Evolutionary conservation across 2,797 vertebrate genomes (phyloP).

Genomic region (Xenops minutus): DNA sequence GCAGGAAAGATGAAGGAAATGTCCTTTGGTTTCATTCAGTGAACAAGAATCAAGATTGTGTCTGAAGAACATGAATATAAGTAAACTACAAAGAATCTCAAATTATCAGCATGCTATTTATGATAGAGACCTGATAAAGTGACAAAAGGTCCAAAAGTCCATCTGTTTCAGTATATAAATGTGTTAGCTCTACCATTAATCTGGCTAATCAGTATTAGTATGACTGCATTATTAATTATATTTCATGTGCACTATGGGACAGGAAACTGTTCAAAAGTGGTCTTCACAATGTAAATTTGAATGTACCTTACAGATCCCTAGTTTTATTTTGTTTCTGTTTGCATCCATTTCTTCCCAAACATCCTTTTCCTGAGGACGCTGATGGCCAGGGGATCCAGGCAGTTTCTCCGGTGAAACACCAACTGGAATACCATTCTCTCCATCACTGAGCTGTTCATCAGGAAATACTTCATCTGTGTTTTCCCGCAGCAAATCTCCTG

Average conservation of each 20-base stretch:
- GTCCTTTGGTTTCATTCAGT: not conserved
- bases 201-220: not conserved
- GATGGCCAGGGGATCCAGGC: slow-evolving; percentile 83
- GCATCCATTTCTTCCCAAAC: slow-evolving; percentile 98
- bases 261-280: not conserved
- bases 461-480: slow-evolving; percentile 98
- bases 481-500: slow-evolving; percentile 92
- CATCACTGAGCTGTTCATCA: slow-evolving; percentile 96
- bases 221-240: not conserved
- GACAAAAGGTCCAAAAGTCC: not conserved
- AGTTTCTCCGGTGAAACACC: slow-evolving; percentile 82
- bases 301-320: slow-evolving; percentile 86
- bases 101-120: not conserved
- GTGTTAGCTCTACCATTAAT: not conserved
- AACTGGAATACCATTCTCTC: slow-evolving; percentile 86
- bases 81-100: not conserved
- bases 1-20: not conserved
- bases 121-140: not conserved
- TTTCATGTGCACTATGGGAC: not conserved
- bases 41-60: not conserved
- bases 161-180: not conserved
- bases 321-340: slow-evolving; percentile 90
- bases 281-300: not conserved
- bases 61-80: not conserved
- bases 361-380: slow-evolving; percentile 89